Evolutionary conservation across 2,797 vertebrate species (phyloP).

Genomic region (Hephaestus fuliginosus): DNA sequence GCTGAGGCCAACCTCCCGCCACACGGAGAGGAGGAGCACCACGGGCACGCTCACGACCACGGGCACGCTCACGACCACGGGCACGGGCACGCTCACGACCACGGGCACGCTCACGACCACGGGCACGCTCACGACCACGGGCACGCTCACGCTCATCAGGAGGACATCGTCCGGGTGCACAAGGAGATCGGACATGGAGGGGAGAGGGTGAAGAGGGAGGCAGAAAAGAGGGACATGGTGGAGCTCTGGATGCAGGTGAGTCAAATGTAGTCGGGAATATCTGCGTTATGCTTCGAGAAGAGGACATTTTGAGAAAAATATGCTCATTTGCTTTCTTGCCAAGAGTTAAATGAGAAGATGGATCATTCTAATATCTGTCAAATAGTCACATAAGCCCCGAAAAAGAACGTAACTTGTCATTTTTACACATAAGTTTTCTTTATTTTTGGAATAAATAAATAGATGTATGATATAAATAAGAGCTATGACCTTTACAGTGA

Average conservation of each 20-base stretch:
- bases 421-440: no score
- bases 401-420: no score
- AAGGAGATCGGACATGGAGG: constrained; percentile 63
- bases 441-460: no score
- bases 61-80: constrained; percentile 4
- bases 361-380: background rate
- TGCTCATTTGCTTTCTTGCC: background rate
- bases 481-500: no score
- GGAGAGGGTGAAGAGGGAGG: constrained; percentile 69
- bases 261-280: background rate
- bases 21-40: constrained; percentile 62
- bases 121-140: background rate
- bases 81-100: constrained; percentile 12
- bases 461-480: no score
- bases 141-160: constrained; percentile 50
- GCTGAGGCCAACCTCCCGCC: constrained; percentile 81
- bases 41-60: constrained; percentile 33
- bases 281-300: no score
- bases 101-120: constrained; percentile 1
- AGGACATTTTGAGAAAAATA: background rate
- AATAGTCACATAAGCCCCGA: background rate
- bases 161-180: constrained; percentile 48
- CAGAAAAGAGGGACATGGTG: constrained; percentile 82
- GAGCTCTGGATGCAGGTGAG: constrained; percentile 92
- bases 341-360: background rate